These are phyloP conservation scores for Planiliza haematocheilus DNA, from an alignment of 2,113 vertebrate species.

Conservation along the genomic window DNA sequence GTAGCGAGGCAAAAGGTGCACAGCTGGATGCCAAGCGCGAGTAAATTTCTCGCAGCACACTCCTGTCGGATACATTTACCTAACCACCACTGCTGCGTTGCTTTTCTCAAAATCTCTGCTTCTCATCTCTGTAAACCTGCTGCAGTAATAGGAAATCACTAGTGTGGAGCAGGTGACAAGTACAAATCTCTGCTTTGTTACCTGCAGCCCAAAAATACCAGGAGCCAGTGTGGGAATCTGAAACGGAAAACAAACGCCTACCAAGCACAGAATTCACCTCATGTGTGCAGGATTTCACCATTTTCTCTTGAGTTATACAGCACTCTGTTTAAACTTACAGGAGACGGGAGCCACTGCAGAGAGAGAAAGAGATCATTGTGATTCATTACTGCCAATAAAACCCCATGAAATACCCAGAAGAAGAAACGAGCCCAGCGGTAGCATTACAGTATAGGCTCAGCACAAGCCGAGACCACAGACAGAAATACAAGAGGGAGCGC, in stretches of 20 bases:
- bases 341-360: constrained; percentile 56
- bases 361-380: constrained; percentile 52
- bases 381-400: constrained; percentile 71
- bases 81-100: background rate
- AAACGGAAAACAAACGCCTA: background rate
- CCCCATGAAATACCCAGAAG: constrained; percentile 52
- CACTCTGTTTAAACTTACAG: constrained; percentile 46
- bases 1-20: background rate
- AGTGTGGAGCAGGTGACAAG: background rate
- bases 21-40: background rate
- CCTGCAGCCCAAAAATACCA: constrained; percentile 1
- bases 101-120: background rate
- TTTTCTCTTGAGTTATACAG: constrained; percentile 28
- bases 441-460: constrained; percentile 33
- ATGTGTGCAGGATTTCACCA: constrained; percentile 15
- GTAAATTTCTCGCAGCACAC: too few relatives aligned
- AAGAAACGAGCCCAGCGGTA: constrained; percentile 41
- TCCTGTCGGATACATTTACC: background rate
- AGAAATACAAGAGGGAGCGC: constrained; percentile 26
- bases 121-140: background rate
- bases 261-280: constrained; percentile 9
- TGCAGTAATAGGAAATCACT: background rate
- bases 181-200: background rate
- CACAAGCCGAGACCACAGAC: constrained; percentile 21
- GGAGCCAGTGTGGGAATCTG: background rate